These are phyloP conservation scores for Habropoda laboriosa DNA, from an alignment of 1,140 invertebrate genomes.

Conservation along the genomic window DNA sequence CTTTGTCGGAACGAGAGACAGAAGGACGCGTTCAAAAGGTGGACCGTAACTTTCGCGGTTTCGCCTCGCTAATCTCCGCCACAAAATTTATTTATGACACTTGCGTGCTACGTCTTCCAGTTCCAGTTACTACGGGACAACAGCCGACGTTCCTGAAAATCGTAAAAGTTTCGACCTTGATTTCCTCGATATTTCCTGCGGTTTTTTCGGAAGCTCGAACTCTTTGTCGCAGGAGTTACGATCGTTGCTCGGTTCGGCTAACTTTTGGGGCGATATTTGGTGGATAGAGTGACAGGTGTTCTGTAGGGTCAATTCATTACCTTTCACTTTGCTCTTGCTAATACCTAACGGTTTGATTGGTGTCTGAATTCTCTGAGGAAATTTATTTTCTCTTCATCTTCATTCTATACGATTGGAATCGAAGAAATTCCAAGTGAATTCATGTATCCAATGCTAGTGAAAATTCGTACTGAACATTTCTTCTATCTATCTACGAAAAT, in stretches of 20 bases:
- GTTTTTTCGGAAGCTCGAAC: background rate
- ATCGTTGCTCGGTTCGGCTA: background rate
- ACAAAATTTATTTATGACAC: conserved; percentile 66
- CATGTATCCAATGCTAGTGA: too few relatives aligned
- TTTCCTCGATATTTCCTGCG: background rate
- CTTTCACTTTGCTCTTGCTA: background rate
- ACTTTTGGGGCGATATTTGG: background rate
- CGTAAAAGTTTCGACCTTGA: background rate
- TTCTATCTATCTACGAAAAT: background rate
- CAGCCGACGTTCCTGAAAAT: background rate
- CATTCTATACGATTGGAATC: too few relatives aligned
- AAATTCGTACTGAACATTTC: too few relatives aligned
- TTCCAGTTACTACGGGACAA: background rate
- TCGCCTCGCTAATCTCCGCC: conserved; percentile 59
- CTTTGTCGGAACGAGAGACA: conserved; percentile 47
- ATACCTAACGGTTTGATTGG: background rate
- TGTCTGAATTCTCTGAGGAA: too few relatives aligned
- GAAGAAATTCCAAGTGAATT: too few relatives aligned
- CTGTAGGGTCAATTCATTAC: too few relatives aligned
- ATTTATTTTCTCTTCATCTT: too few relatives aligned
- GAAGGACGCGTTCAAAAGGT: conserved; percentile 11
- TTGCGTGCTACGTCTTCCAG: background rate
- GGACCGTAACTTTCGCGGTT: conserved; percentile 64
- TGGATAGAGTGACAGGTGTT: background rate
- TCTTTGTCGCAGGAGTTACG: background rate